Conservation (phyloP, 1,140 invertebrate genomes). For the Anastrepha ludens region DNA sequence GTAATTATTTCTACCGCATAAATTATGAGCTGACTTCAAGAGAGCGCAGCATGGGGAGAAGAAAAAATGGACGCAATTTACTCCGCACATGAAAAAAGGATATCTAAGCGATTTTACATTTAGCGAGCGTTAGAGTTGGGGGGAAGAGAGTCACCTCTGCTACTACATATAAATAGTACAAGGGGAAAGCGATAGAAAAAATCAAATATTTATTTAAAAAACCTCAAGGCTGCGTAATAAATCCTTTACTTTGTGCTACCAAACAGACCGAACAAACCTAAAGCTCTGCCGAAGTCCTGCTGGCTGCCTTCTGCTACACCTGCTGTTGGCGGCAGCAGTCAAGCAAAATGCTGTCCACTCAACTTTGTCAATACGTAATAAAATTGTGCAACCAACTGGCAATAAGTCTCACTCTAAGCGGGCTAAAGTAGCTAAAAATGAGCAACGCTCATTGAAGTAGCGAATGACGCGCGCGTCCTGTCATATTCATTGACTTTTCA, state of each 20-base stretch:
- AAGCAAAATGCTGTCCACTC: slow-evolving; percentile 41
- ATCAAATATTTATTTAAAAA: slow-evolving; percentile 29
- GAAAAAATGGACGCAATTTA: neutral
- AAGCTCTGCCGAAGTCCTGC: neutral
- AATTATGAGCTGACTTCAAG: slow-evolving; percentile 10
- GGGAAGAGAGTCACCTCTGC: neutral
- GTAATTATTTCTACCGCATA: slow-evolving; percentile 53
- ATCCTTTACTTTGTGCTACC: slow-evolving; percentile 14
- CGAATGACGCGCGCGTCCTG: neutral
- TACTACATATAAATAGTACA: neutral
- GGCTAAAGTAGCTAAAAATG: neutral
- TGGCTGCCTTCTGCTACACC: neutral
- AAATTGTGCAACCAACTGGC: slow-evolving; percentile 49
- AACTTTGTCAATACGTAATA: slow-evolving; percentile 48
- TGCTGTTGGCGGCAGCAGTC: neutral
- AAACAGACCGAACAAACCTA: neutral
- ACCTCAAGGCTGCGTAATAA: neutral
- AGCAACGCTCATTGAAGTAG: neutral
- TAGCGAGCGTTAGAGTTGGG: neutral
- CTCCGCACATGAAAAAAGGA: neutral
- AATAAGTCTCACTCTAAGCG: slow-evolving; percentile 31
- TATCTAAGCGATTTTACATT: neutral
- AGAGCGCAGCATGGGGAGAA: neutral
- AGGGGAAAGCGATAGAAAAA: neutral
- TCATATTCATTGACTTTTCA: slow-evolving; percentile 30